A percentile compares a stretch with the other conserved stretches of the same genome.
Conservation (phyloP, 2,888 invertebrate species). For the Eudemis profundana region DNA sequence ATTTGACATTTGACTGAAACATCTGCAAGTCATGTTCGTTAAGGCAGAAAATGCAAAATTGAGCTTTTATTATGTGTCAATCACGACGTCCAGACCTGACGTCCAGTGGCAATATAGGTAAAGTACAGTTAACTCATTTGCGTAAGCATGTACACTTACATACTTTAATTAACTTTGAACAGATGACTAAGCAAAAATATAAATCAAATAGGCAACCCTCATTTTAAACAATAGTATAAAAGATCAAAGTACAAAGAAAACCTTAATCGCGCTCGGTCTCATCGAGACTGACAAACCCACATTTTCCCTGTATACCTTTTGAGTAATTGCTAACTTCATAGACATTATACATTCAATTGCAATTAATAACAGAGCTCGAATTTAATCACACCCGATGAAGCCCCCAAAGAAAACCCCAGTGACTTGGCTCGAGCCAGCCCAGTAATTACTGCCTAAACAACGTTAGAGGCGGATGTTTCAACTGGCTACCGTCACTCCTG, state of each 20-base stretch:
- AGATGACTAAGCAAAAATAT: too few species aligned
- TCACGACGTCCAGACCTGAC: too few species aligned
- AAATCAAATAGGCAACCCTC: too few species aligned
- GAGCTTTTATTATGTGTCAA: not conserved
- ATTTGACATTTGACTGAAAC: slow-evolving; percentile 13
- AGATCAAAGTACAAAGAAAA: too few species aligned
- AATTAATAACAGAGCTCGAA: slow-evolving; percentile 6
- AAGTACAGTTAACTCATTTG: too few species aligned
- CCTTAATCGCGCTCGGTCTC: too few species aligned
- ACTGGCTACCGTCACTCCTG: slow-evolving; percentile 31
- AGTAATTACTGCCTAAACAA: slow-evolving; percentile 37
- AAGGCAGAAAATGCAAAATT: not conserved
- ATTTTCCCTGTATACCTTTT: not conserved
- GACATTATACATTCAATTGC: not conserved
- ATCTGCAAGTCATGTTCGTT: not conserved
- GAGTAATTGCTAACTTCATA: not conserved
- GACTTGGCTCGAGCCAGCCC: slow-evolving; percentile 10
- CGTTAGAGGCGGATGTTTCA: slow-evolving; percentile 33
- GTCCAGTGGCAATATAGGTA: too few species aligned
- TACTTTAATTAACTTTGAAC: too few species aligned
- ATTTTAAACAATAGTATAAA: too few species aligned
- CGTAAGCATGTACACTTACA: too few species aligned
- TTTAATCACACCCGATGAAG: slow-evolving; percentile 8
- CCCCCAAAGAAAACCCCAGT: slow-evolving; percentile 3
- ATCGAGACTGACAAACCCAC: too few species aligned